phyloP scores from a whole-genome alignment of 2,113 vertebrate genomes.

The Polypterus senegalus region DNA sequence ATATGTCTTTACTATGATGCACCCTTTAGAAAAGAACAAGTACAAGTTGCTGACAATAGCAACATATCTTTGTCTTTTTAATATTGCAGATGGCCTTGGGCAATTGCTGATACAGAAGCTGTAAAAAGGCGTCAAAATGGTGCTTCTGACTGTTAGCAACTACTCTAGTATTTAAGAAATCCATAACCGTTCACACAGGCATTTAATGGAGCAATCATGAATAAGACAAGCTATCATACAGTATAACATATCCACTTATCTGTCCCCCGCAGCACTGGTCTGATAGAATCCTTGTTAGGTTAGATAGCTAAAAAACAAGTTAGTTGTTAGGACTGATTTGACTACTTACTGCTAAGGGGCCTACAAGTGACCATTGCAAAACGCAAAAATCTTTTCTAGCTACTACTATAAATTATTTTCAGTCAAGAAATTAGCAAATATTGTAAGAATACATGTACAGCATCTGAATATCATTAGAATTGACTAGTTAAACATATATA shows the following conservation, averaged over 20 bases:
- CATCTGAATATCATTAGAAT: too few relatives aligned
- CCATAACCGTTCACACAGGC: slow-evolving; percentile 56
- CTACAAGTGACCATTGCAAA: too few relatives aligned
- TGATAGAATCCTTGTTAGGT: slow-evolving; percentile 2
- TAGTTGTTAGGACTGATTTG: too few relatives aligned
- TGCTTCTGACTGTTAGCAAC: slow-evolving; percentile 60
- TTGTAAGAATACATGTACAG: too few relatives aligned
- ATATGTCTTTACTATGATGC: background rate
- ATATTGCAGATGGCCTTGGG: slow-evolving; percentile 64
- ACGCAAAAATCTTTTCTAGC: too few relatives aligned
- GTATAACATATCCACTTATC: slow-evolving; percentile 50
- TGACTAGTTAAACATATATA: too few relatives aligned
- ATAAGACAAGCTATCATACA: slow-evolving; percentile 53
- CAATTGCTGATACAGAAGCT: slow-evolving; percentile 73
- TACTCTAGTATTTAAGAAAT: slow-evolving; percentile 77
- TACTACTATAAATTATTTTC: too few relatives aligned
- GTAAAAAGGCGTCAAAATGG: slow-evolving; percentile 66
- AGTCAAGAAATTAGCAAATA: too few relatives aligned
- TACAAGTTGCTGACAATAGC: slow-evolving; percentile 40
- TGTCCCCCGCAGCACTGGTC: slow-evolving; percentile 48
- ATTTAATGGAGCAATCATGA: slow-evolving; percentile 53
- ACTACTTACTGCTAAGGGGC: too few relatives aligned
- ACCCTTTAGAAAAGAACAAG: slow-evolving; percentile 13
- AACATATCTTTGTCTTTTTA: slow-evolving; percentile 38
- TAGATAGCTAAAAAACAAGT: background rate